A percentile compares a stretch with the other conserved stretches of the same genome.
phyloP scores from a whole-genome alignment of 2,113 vertebrate species.

The Ceuthmochares aereus region DNA sequence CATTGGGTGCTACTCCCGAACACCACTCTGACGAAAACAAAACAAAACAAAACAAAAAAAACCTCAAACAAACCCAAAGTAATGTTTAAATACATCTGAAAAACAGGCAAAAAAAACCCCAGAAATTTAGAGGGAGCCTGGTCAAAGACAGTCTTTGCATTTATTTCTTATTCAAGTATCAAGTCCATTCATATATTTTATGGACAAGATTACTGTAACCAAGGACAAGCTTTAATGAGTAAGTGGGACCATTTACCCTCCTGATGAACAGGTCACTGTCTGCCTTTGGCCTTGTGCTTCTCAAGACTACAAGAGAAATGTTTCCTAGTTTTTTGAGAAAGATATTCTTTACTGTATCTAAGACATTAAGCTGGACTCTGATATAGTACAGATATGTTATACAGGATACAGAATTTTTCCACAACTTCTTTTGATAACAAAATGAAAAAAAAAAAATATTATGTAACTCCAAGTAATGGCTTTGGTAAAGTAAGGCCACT shows the following conservation, averaged over 20 bases:
- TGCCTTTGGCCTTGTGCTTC: neutral
- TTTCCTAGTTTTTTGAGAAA: neutral
- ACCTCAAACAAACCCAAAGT: neutral
- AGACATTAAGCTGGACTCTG: neutral
- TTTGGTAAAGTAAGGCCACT: neutral
- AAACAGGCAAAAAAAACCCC: neutral
- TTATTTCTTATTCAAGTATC: neutral
- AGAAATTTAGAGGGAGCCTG: neutral
- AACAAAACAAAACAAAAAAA: too few relatives aligned
- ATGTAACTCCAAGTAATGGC: neutral
- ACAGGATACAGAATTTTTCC: neutral
- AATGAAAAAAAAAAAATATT: neutral
- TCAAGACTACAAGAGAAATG: neutral
- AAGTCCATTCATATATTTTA: neutral
- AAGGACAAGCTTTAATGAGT: neutral
- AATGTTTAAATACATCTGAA: neutral
- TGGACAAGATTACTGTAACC: neutral
- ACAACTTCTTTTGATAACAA: neutral
- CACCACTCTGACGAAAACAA: neutral
- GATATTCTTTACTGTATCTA: neutral
- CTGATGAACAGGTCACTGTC: neutral
- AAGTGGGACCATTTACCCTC: neutral
- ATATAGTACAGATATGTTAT: neutral
- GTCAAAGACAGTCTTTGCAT: fast-evolving
- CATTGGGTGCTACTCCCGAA: too few relatives aligned